These are phyloP conservation scores for Pseudonaja textilis DNA, from an alignment of 2,113 vertebrate genomes.

Conservation along the genomic window DNA sequence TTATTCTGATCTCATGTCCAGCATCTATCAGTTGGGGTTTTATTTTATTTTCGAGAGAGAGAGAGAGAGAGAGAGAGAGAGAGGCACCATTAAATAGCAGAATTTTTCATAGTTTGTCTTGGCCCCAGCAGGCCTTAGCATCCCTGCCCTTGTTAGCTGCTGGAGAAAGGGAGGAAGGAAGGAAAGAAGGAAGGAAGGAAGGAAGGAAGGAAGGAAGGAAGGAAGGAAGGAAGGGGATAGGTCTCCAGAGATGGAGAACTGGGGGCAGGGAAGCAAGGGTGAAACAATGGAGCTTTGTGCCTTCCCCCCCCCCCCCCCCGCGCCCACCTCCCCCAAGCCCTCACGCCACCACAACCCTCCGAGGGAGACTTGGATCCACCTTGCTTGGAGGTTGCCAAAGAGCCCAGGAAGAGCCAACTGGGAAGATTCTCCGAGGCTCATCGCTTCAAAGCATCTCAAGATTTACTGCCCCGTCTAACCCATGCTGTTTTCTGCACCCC, in stretches of 20 bases:
- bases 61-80: slow-evolving; percentile 21
- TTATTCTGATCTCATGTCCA: slow-evolving; percentile 63
- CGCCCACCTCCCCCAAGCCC: slow-evolving; percentile 15
- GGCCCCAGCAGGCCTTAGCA: slow-evolving; percentile 61
- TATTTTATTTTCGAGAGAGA: slow-evolving; percentile 2
- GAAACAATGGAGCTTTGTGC: neutral
- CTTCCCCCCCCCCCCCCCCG: neutral
- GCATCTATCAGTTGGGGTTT: slow-evolving; percentile 67
- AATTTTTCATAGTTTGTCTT: slow-evolving; percentile 71
- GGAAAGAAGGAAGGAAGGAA: neutral
- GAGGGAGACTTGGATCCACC: slow-evolving; percentile 23
- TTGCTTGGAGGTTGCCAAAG: slow-evolving; percentile 6
- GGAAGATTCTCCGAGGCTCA: neutral
- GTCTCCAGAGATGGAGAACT: slow-evolving; percentile 23
- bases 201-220: neutral
- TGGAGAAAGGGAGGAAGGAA: slow-evolving; percentile 26
- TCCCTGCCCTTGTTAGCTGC: slow-evolving; percentile 62
- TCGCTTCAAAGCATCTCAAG: slow-evolving; percentile 28
- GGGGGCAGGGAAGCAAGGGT: slow-evolving; percentile 32
- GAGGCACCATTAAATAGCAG: slow-evolving; percentile 67
- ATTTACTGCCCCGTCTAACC: slow-evolving; percentile 44
- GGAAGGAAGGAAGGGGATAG: slow-evolving; percentile 34
- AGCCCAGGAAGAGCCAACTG: neutral
- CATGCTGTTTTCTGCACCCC: slow-evolving; percentile 26
- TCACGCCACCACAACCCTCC: slow-evolving; percentile 49